A percentile compares a stretch with the other conserved stretches of the same genome.
Conservation (phyloP, 2,797 vertebrate species). For the Bovichtus variegatus region DNA sequence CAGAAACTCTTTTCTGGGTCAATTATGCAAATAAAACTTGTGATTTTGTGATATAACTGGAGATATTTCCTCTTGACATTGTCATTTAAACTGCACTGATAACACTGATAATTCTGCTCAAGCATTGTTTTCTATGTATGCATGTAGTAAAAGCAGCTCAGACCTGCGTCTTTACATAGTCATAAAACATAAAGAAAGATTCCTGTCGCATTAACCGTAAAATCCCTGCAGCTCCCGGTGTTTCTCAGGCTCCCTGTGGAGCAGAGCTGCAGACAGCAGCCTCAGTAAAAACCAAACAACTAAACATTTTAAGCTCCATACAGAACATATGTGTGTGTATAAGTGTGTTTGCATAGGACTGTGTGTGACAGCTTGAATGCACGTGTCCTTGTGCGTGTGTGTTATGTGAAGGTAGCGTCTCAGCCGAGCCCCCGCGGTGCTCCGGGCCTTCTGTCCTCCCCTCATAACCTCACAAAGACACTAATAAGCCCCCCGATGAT, state of each 20-base stretch:
- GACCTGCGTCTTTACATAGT: neutral
- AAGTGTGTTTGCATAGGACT: neutral
- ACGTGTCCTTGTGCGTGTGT: conserved; percentile 56
- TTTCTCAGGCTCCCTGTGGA: neutral
- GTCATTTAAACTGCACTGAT: neutral
- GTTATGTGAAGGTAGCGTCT: conserved; percentile 70
- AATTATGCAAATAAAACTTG: neutral
- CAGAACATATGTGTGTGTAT: neutral
- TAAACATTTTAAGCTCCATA: neutral
- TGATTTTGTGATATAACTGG: neutral
- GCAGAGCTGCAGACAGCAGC: neutral
- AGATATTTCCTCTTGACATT: neutral
- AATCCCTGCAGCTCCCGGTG: conserved; percentile 10
- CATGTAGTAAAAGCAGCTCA: neutral
- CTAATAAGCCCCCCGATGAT: conserved; percentile 96
- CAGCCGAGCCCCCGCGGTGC: conserved; percentile 67
- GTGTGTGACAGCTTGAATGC: conserved; percentile 42
- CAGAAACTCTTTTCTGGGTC: neutral
- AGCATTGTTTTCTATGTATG: neutral
- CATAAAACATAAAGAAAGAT: neutral
- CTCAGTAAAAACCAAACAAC: neutral
- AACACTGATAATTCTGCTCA: neutral
- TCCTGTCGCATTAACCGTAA: conserved; percentile 10
- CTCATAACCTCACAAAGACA: conserved; percentile 89
- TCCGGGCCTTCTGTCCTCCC: conserved; percentile 82